A percentile compares a stretch with the other conserved stretches of the same genome.
Conservation (phyloP, 37 sponge, comb jelly and placozoan species). For the Spongilla lacustris region DNA sequence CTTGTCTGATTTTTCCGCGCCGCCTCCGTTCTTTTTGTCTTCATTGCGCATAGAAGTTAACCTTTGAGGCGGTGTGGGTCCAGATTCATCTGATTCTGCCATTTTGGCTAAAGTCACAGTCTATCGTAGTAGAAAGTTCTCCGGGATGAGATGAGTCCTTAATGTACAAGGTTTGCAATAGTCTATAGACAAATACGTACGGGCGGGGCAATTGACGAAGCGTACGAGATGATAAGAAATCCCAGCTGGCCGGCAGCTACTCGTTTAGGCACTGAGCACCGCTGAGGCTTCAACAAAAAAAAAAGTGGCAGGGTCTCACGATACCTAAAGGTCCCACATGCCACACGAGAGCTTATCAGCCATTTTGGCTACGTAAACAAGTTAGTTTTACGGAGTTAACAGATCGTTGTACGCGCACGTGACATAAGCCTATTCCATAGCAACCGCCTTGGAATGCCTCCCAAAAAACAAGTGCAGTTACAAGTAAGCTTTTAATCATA, state of each 20-base stretch:
- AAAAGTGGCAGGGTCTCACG: background rate
- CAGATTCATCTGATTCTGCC: background rate
- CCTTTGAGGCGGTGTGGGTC: background rate
- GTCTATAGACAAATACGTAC: background rate
- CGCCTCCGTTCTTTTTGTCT: background rate
- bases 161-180: background rate
- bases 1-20: background rate
- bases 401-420: constrained; percentile 9
- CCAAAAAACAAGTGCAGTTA: constrained; percentile 79
- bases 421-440: background rate
- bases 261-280: background rate
- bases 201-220: background rate
- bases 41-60: background rate
- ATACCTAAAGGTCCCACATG: background rate
- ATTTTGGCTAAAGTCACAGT: background rate
- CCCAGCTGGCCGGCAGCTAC: background rate
- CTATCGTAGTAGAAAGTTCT: background rate
- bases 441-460: constrained; percentile 71
- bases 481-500: constrained; percentile 50
- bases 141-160: background rate
- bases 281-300: background rate
- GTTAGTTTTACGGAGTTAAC: background rate
- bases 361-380: background rate
- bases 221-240: background rate
- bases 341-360: constrained; percentile 1